phyloP scores from a whole-genome alignment of 2,888 invertebrate species.

The Microctonus brassicae region DNA sequence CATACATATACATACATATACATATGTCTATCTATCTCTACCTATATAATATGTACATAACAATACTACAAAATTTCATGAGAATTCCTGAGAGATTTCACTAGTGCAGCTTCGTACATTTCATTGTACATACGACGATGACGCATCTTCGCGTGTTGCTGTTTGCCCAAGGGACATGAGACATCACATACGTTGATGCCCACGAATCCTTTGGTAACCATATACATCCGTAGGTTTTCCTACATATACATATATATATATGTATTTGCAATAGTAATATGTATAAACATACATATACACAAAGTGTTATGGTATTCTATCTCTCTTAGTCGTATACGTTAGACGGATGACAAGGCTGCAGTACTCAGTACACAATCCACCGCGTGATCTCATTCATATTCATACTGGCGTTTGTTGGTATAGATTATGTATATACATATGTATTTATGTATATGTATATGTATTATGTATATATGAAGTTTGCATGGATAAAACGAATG shows the following conservation, averaged over 20 bases:
- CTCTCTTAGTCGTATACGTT: constrained; percentile 37
- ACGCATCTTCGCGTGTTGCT: not conserved
- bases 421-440: not conserved
- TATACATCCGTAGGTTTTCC: not conserved
- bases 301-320: constrained; percentile 37
- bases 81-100: constrained; percentile 19
- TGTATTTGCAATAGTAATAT: not conserved
- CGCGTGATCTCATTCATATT: constrained; percentile 55
- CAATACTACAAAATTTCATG: not conserved
- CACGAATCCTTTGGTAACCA: not conserved
- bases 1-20: too few species aligned
- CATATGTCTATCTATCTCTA: too few species aligned
- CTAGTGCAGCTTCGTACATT: not conserved
- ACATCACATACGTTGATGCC: constrained; percentile 32
- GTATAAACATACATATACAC: not conserved
- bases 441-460: not conserved
- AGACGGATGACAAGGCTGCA: constrained; percentile 54
- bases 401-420: constrained; percentile 44
- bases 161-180: constrained; percentile 30
- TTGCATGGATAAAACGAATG: too few species aligned
- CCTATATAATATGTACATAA: not conserved
- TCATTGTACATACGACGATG: not conserved
- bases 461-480: too few species aligned
- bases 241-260: not conserved
- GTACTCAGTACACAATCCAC: constrained; percentile 42